Percentiles rank a stretch among this genome's conserved stretches.
phyloP scores from a whole-genome alignment of 2,113 vertebrate species.

The Elgaria multicarinata region DNA sequence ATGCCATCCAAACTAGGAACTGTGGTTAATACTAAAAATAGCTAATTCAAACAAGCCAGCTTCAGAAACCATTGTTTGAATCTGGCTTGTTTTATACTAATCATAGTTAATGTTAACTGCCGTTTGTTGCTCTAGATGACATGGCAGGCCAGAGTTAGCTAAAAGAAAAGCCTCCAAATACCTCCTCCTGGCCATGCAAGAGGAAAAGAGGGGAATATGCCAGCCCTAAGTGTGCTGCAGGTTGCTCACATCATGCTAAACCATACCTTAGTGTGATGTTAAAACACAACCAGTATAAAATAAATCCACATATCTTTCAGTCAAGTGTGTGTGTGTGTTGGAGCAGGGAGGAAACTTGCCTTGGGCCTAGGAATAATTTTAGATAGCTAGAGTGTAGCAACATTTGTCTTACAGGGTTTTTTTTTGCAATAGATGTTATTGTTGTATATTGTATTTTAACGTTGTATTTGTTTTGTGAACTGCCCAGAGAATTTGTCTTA shows the following conservation, averaged over 20 bases:
- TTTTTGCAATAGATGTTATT: too few species aligned
- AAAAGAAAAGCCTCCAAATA: not conserved
- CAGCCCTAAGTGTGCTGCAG: too few species aligned
- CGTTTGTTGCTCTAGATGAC: not conserved
- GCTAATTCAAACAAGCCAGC: not conserved
- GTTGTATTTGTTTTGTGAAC: not conserved
- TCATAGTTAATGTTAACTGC: not conserved
- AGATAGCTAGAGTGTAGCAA: too few species aligned
- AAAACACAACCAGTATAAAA: not conserved
- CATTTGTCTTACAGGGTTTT: too few species aligned
- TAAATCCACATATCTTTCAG: not conserved
- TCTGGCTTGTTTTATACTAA: not conserved
- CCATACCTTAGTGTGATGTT: not conserved
- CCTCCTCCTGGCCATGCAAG: not conserved
- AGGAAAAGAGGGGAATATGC: not conserved
- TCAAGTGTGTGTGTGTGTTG: not conserved
- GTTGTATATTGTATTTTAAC: too few species aligned
- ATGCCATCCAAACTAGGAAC: too few species aligned
- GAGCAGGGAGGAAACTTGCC: not conserved
- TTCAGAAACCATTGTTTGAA: not conserved
- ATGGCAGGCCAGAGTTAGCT: not conserved
- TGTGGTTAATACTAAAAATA: too few species aligned
- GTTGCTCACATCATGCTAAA: too few species aligned
- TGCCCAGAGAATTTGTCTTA: not conserved
- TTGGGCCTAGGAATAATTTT: too few species aligned